phyloP scores from a whole-genome alignment of 30 jellyfish, hydroid and myxozoan species.

The Aurelia sp. region DNA sequence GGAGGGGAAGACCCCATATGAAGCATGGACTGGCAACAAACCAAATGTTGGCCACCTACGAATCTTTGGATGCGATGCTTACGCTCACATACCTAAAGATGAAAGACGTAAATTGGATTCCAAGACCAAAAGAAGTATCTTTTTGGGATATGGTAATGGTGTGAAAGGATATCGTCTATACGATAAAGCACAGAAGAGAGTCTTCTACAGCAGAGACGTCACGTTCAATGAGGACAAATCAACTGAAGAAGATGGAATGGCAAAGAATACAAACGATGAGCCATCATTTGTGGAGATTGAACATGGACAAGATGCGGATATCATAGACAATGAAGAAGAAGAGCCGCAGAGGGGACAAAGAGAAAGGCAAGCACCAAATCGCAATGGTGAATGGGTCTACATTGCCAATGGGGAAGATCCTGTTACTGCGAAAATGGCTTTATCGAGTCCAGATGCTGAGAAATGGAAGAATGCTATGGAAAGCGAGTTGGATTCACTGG shows the following conservation, averaged over 20 bases:
- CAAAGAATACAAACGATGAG: background rate
- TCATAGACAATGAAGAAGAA: background rate
- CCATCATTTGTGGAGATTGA: background rate
- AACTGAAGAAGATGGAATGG: too few relatives aligned
- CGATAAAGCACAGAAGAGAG: slow-evolving; percentile 9
- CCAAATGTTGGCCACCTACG: slow-evolving; percentile 57
- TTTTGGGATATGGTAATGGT: slow-evolving; percentile 35
- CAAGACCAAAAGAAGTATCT: slow-evolving; percentile 24
- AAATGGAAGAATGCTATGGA: slow-evolving; percentile 55
- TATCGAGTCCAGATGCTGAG: slow-evolving; percentile 14
- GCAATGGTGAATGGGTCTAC: slow-evolving; percentile 38
- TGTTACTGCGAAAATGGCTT: slow-evolving; percentile 10
- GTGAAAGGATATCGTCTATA: slow-evolving; percentile 44
- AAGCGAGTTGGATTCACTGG: slow-evolving; percentile 37
- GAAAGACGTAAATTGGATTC: slow-evolving; percentile 53
- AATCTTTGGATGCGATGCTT: slow-evolving; percentile 65
- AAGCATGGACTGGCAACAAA: slow-evolving; percentile 48
- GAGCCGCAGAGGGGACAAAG: background rate
- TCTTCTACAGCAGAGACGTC: too few relatives aligned
- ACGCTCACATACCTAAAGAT: slow-evolving; percentile 58
- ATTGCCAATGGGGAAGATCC: slow-evolving; percentile 43
- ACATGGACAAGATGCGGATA: background rate
- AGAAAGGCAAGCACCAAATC: slow-evolving; percentile 35
- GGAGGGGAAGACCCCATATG: slow-evolving; percentile 56
- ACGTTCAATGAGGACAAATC: too few relatives aligned